phyloP scores from a whole-genome alignment of 2,797 vertebrate genomes.

The Gambelia wislizenii region DNA sequence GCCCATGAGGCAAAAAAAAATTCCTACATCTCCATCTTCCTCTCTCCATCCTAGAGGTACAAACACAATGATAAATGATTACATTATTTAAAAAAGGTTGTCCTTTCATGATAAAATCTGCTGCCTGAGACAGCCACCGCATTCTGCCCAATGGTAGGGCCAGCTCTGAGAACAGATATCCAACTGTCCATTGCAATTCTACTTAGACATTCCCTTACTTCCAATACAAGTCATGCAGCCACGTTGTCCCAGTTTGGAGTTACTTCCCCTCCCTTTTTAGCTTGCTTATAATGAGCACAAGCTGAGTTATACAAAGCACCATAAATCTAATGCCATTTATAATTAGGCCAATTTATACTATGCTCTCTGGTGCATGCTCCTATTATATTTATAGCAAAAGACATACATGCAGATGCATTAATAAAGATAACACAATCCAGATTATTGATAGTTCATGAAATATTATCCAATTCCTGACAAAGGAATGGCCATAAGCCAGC shows the following conservation, averaged over 20 bases:
- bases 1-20: no score
- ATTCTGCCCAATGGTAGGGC: background rate
- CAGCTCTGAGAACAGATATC: background rate
- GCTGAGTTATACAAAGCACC: conserved; percentile 58
- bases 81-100: background rate
- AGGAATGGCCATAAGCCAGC: conserved; percentile 25
- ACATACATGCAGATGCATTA: conserved; percentile 31
- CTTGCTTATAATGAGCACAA: conserved; percentile 47
- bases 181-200: background rate
- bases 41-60: no score
- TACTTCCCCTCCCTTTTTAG: conserved; percentile 37
- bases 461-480: conserved; percentile 41
- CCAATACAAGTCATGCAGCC: conserved; percentile 11
- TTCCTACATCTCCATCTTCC: no score
- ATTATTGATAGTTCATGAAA: conserved; percentile 41
- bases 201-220: conserved; percentile 18
- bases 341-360: conserved; percentile 56
- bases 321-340: conserved; percentile 32
- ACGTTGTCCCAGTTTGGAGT: conserved; percentile 35
- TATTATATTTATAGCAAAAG: conserved; percentile 39
- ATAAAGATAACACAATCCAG: conserved; percentile 42
- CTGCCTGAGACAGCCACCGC: background rate
- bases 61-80: background rate
- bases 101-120: background rate
- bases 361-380: conserved; percentile 41